These are phyloP conservation scores for Aphelinus certus DNA, from an alignment of 1,140 invertebrate genomes.

Conservation along the genomic window DNA sequence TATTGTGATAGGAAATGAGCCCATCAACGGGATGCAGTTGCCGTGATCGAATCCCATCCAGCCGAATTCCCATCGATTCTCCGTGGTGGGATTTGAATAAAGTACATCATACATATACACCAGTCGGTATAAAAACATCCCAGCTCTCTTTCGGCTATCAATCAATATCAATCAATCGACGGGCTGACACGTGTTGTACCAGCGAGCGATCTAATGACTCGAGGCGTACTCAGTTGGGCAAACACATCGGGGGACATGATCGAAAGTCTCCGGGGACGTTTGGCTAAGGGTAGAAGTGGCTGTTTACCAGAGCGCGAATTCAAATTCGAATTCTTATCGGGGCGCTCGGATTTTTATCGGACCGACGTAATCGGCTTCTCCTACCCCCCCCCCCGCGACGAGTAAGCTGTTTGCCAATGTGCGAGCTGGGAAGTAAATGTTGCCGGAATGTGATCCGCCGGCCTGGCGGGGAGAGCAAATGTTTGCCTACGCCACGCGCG, in stretches of 20 bases:
- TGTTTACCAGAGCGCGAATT: neutral
- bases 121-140: no score
- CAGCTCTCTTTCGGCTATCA: no score
- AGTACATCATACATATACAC: no score
- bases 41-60: no score
- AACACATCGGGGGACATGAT: constrained; percentile 3
- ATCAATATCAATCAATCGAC: no score
- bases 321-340: constrained; percentile 28
- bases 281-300: neutral
- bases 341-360: no score
- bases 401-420: constrained; percentile 53
- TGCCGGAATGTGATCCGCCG: constrained; percentile 51
- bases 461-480: constrained; percentile 46
- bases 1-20: no score
- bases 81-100: no score
- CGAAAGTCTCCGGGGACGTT: constrained; percentile 2
- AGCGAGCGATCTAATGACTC: no score
- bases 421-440: constrained; percentile 56
- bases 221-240: neutral
- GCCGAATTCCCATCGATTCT: no score
- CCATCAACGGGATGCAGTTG: no score
- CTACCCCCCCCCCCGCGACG: neutral
- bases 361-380: constrained; percentile 51
- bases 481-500: constrained; percentile 44
- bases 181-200: no score